Evolutionary conservation across 2,113 vertebrate species (phyloP).

Genomic region (Columba livia): DNA sequence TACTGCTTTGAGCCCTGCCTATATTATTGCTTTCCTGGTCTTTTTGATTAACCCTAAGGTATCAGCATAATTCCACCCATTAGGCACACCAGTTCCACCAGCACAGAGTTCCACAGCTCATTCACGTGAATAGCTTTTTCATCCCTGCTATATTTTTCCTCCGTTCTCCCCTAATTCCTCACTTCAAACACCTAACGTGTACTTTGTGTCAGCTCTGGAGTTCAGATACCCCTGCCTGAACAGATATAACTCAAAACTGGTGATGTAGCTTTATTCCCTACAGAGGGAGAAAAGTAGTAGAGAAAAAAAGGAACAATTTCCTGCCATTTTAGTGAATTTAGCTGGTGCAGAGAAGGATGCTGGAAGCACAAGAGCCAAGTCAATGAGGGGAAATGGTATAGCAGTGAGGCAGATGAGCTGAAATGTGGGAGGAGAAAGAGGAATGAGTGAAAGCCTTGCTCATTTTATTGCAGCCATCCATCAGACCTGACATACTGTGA

Average conservation of each 20-base stretch:
- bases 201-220: not conserved
- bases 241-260: not conserved
- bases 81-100: not conserved
- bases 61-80: not conserved
- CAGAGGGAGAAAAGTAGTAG: not conserved
- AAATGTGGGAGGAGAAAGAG: not conserved
- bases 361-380: not conserved
- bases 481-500: not conserved
- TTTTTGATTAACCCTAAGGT: not conserved
- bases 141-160: not conserved
- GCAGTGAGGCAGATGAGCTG: not conserved
- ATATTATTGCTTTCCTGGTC: not conserved
- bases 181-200: not conserved
- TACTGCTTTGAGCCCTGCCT: not conserved
- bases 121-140: not conserved
- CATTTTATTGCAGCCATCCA: not conserved
- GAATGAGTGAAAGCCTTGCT: not conserved
- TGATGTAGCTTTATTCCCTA: not conserved
- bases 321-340: not conserved
- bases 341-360: not conserved
- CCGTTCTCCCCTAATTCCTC: not conserved
- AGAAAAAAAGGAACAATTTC: not conserved
- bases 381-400: not conserved
- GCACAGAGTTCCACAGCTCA: not conserved
- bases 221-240: not conserved